A percentile compares a stretch with the other conserved stretches of the same genome.
phyloP scores from a whole-genome alignment of 2,113 vertebrate species.

The Odocoileus virginianus region DNA sequence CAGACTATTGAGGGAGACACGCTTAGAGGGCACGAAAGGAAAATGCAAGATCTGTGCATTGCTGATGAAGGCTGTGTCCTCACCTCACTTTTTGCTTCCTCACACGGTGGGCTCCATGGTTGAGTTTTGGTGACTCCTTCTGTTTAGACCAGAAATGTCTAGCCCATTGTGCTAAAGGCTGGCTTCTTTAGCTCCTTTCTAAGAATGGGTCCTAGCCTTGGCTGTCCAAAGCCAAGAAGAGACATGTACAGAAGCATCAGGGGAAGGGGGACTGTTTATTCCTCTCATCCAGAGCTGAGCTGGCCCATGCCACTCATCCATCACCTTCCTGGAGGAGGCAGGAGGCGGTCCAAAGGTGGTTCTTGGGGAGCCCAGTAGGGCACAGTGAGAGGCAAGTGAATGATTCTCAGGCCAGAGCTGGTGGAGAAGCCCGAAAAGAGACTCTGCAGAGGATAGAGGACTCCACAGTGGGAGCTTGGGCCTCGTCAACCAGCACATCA shows the following conservation, averaged over 20 bases:
- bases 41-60: neutral
- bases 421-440: neutral
- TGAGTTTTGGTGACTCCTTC: neutral
- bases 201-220: neutral
- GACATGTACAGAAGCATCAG: neutral
- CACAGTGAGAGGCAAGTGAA: neutral
- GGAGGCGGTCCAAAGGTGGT: neutral
- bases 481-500: neutral
- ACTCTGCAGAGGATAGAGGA: neutral
- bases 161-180: neutral
- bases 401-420: neutral
- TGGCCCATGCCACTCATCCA: neutral
- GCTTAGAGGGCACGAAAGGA: neutral
- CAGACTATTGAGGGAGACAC: neutral
- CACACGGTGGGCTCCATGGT: neutral
- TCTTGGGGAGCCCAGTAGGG: neutral
- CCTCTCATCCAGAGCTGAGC: neutral
- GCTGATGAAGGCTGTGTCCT: neutral
- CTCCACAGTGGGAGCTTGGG: accelerated
- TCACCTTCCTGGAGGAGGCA: neutral
- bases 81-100: neutral
- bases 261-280: neutral
- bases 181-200: neutral
- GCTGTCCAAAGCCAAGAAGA: neutral
- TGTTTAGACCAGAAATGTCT: neutral